Evolutionary conservation across 2,797 vertebrate genomes (phyloP), one percentile per base, ranked within the genome.

Genomic region (Podarcis siculus): DNA sequence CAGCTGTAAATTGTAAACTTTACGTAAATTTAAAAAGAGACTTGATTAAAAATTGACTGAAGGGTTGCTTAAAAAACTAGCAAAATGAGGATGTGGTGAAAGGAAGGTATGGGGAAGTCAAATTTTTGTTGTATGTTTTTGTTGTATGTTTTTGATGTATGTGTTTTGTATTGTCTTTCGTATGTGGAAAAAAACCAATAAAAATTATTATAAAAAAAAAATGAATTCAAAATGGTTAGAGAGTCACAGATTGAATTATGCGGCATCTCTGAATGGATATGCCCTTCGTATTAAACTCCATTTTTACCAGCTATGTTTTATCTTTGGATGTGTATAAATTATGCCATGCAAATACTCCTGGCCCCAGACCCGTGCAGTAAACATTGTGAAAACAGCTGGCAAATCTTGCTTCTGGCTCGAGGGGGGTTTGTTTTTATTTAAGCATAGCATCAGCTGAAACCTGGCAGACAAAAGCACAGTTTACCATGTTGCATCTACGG

Each of bases 361-460:
- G 91, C 25, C 88, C 81, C 76, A 55, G 83, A 55, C 78, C 89
- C 77, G 32, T 6, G 61, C 87, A 87, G 37, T 55, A 91, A 94
- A 69, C 75, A 79, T 1, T 73, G 8, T 89, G 88, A 32, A 86
- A 90, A 88, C 89, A 91, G 86, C 92, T 90, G 91, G 85, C 12
- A 64, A 76, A 89, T 82, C 89, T 86, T 88, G 72, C 86, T 92
- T 90, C 89, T 90, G 90, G 87, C 72, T 84, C 49, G 37, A 61
- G 84, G 83, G 30, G 42, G 37, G 75, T 91, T 91, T 8, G 17
- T 79, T 77, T 94, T 95, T 94, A 86, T 92, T 94, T 93, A 94
- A 95, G 89, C 92, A 93, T 87, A 93, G 25, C 84, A 87, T 91
- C 88, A 88, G 69, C 77, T 89, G 76, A 80, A 66, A 89, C 79